Percentiles rank a stretch among this genome's conserved stretches.
These are phyloP conservation scores for Myiozetetes cayanensis DNA, from an alignment of 2,113 vertebrate genomes.

Conservation along the genomic window DNA sequence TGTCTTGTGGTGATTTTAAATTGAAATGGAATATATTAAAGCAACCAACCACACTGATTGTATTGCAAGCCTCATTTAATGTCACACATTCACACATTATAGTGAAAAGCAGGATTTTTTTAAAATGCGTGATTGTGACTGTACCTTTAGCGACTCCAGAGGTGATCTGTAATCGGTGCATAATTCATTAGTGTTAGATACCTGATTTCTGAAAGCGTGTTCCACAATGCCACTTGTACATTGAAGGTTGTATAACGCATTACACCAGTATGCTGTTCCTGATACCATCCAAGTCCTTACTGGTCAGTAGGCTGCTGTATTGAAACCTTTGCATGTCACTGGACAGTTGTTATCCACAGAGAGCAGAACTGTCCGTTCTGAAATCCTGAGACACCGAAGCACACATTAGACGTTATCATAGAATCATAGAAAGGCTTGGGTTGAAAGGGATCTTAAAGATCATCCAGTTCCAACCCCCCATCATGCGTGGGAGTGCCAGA, in stretches of 20 bases:
- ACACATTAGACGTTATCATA: background rate
- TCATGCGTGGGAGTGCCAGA: background rate
- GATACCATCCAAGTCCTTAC: constrained; percentile 3
- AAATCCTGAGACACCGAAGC: background rate
- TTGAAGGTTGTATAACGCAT: constrained; percentile 13
- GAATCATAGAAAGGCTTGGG: background rate
- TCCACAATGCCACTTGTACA: background rate
- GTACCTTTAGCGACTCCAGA: constrained; percentile 73
- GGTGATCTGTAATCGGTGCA: constrained; percentile 73
- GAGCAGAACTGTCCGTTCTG: background rate
- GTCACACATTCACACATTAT: constrained; percentile 76
- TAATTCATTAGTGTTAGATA: constrained; percentile 77
- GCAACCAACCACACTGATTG: constrained; percentile 81
- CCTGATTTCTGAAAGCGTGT: constrained; percentile 69
- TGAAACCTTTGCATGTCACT: background rate
- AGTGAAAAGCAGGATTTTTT: constrained; percentile 64
- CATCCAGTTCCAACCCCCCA: accelerated
- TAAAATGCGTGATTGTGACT: constrained; percentile 74
- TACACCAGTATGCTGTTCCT: background rate
- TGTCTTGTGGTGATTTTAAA: constrained; percentile 79
- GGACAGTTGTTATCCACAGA: background rate
- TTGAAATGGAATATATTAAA: constrained; percentile 82
- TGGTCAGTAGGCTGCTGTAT: constrained; percentile 16
- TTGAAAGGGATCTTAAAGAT: background rate
- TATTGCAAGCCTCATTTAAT: constrained; percentile 84